Conservation (phyloP, 2,113 vertebrate species). For the Rhagologus leucostigma region DNA sequence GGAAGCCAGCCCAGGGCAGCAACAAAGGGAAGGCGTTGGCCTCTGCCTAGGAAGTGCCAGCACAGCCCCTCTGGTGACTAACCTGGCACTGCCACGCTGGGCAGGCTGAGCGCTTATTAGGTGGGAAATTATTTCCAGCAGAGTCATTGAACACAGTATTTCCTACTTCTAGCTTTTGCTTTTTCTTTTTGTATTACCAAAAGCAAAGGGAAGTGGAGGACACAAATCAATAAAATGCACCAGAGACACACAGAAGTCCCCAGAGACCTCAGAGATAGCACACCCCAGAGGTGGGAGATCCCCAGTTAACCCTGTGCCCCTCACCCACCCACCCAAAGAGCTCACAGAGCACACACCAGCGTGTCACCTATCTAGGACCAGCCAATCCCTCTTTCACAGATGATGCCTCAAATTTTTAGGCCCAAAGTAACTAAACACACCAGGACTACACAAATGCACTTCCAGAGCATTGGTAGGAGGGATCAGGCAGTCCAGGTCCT, state of each 20-base stretch:
- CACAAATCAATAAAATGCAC: background rate
- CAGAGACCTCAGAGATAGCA: background rate
- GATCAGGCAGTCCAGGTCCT: background rate
- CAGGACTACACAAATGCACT: background rate
- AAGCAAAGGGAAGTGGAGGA: background rate
- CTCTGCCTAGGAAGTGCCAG: background rate
- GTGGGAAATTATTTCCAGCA: background rate
- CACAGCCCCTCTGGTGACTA: background rate
- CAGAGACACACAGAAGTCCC: background rate
- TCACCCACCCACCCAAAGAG: background rate
- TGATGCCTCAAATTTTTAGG: background rate
- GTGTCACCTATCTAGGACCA: background rate
- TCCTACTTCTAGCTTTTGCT: background rate
- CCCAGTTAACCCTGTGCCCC: background rate
- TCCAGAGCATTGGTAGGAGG: background rate
- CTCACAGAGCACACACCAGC: background rate
- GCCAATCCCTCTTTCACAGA: background rate
- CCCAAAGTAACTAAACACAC: background rate
- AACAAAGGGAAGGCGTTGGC: background rate
- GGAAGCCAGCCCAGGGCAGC: background rate
- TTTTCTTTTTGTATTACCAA: background rate
- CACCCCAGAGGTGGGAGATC: background rate
- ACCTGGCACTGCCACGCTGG: background rate
- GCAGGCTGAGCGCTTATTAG: background rate
- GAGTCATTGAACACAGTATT: background rate